Evolutionary conservation across 2,113 vertebrate genomes (phyloP), one percentile per base, ranked within the genome.

Genomic region (Thymallus thymallus): DNA sequence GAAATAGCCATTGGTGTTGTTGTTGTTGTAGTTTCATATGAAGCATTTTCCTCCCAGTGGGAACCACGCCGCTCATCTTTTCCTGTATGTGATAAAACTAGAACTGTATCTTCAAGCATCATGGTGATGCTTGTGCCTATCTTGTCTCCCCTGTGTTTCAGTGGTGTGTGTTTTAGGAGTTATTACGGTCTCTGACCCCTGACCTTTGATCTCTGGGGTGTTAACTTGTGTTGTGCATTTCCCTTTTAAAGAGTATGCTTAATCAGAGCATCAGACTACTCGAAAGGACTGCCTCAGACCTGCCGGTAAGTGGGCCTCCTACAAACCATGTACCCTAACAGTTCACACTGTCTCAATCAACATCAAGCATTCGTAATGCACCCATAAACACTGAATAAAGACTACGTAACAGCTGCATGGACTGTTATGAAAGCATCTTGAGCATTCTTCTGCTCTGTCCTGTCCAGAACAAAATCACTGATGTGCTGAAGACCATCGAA

Each of bases 261-360:
- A 93, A 94, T 86, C 91, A 94, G 82, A 95, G 92, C 69, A 91
- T 97, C 87, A 86, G 89, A 56, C 83, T 90, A 46, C 90, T 99
- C 80, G 91, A 97, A 72, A 91, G 76, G 76, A 95, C 86, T 0
- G 89, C 91, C 12, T 91, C 85, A 7, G 92, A 94, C 78, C 87
- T 98, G 72, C 84, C 69, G 45, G 98, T 98, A 88, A 93, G 94
- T 82, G 20, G 60, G 79, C 18, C 64, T 66, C 30, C 30, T 32
- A 51, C 48, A 51, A 18, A 51, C 3, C 16, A 18, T 18, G 4
- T 51, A 62, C 22, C 60, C 22, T 4, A 10, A 62, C 60, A 62
- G 9, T 24, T 22, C 22, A 24, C 23, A 62, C 23, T 5, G 22
- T 12, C 35, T 51, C 48, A 51, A 18, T 51, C 48, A 51, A 51